Percentiles rank a stretch among this genome's conserved stretches.
These are phyloP conservation scores for Tachina lurida DNA, from an alignment of 2,888 invertebrate genomes.

Conservation along the genomic window DNA sequence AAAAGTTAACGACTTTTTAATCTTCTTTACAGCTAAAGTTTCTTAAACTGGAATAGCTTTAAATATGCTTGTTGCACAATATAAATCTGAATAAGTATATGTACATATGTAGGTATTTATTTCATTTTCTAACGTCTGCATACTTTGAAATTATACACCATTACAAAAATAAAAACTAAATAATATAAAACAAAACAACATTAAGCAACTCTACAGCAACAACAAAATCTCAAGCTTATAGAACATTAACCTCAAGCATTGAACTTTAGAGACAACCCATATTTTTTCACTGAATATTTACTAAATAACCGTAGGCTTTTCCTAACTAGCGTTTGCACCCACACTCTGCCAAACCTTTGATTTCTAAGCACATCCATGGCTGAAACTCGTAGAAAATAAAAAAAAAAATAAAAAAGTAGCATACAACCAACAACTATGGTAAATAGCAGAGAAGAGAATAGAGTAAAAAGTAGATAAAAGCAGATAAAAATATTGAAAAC, in stretches of 20 bases:
- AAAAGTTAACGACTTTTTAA: conserved; percentile 54
- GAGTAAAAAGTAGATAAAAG: conserved; percentile 10
- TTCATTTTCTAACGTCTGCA: conserved; percentile 45
- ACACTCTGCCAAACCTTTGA: background rate
- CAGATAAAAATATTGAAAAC: conserved; percentile 56
- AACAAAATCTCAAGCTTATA: conserved; percentile 65
- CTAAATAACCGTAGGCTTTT: conserved; percentile 66
- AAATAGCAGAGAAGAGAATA: conserved; percentile 16
- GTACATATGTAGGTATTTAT: conserved; percentile 9
- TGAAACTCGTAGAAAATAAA: conserved; percentile 39
- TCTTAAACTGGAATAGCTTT: background rate
- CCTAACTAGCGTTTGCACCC: conserved; percentile 18
- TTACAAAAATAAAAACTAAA: conserved; percentile 3
- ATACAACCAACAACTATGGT: conserved; percentile 26
- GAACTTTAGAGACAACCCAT: conserved; percentile 68
- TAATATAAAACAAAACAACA: conserved; percentile 20
- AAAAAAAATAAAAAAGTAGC: conserved; percentile 26
- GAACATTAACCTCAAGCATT: conserved; percentile 71
- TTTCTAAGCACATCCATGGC: conserved; percentile 27
- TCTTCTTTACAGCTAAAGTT: conserved; percentile 23
- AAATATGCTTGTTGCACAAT: conserved; percentile 18
- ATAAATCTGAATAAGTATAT: conserved; percentile 26
- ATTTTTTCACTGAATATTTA: conserved; percentile 59
- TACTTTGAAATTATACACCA: conserved; percentile 61
- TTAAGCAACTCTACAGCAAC: conserved; percentile 17